Evolutionary conservation across 92 coral and sea anemone genomes (phyloP).

Genomic region (Porites divaricata): DNA sequence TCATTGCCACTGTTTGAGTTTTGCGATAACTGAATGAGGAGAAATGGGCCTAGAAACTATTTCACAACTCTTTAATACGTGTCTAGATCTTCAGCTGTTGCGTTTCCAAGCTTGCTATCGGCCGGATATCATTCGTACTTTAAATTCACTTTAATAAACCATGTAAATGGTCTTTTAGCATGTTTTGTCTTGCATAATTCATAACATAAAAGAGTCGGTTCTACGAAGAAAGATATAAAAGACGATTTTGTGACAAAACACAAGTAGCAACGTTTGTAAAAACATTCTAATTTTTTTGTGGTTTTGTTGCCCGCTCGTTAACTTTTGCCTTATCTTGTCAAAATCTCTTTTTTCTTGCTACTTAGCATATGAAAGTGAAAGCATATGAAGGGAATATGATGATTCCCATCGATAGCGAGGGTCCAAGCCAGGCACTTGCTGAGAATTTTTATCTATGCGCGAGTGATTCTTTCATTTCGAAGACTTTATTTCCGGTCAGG

Average conservation of each 20-base stretch:
- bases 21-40: not conserved
- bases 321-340: not conserved
- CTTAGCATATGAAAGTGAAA: constrained; percentile 16
- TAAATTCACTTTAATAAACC: not conserved
- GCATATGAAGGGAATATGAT: constrained; percentile 1
- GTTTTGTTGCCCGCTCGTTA: too few relatives aligned
- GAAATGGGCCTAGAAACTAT: not conserved
- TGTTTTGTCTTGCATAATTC: not conserved
- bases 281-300: not conserved
- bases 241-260: not conserved
- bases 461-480: constrained; percentile 12
- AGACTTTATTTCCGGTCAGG: constrained; percentile 29
- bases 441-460: not conserved
- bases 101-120: not conserved
- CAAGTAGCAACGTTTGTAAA: constrained; percentile 5
- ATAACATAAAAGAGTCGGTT: not conserved
- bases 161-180: not conserved
- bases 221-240: not conserved
- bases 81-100: not conserved
- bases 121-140: not conserved
- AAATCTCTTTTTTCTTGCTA: not conserved
- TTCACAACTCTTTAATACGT: constrained; percentile 4
- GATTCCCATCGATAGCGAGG: constrained; percentile 7
- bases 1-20: not conserved
- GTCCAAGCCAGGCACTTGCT: not conserved